Evolutionary conservation across 2,797 vertebrate species (phyloP).

Genomic region (Acrossocheilus fasciatus): DNA sequence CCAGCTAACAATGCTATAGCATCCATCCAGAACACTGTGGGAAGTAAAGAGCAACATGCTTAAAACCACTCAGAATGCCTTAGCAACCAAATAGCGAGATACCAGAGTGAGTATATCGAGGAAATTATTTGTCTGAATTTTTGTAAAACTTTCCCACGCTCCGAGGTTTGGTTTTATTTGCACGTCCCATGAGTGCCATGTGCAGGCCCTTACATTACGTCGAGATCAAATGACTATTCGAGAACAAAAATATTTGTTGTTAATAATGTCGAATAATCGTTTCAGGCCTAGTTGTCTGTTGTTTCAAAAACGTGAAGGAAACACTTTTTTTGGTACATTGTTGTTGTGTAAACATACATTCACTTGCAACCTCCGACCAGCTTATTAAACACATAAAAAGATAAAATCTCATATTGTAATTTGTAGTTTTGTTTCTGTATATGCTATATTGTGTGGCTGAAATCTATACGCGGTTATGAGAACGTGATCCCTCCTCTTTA

Average conservation of each 20-base stretch:
- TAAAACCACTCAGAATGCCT: not conserved
- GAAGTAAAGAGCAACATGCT: not conserved
- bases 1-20: not conserved
- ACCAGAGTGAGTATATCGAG: no score
- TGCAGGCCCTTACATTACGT: no score
- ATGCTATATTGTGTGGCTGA: not conserved
- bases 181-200: no score
- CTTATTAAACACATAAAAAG: not conserved
- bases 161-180: no score
- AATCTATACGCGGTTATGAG: not conserved
- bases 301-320: no score
- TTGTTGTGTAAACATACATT: not conserved
- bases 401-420: not conserved
- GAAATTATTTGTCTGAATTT: no score
- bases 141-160: no score
- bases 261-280: no score
- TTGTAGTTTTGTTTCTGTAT: not conserved
- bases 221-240: no score
- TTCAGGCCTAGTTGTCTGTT: not conserved
- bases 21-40: not conserved
- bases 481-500: not conserved
- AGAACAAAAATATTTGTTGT: no score
- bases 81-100: not conserved
- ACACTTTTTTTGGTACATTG: not conserved
- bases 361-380: not conserved